These are phyloP conservation scores for Sardina pilchardus DNA, from an alignment of 2,113 vertebrate genomes.

Conservation along the genomic window DNA sequence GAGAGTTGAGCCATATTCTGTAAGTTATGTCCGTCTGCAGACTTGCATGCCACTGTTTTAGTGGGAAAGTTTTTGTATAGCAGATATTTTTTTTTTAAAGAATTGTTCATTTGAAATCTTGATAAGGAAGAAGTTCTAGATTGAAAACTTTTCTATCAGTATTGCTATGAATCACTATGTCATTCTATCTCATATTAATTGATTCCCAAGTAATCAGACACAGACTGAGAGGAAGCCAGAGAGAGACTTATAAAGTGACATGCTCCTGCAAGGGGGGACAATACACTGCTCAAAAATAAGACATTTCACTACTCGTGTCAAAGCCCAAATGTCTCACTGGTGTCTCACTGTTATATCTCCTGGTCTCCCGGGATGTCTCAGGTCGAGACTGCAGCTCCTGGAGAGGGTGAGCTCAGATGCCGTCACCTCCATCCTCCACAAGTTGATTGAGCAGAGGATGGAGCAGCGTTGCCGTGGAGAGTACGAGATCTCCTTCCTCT, in stretches of 20 bases:
- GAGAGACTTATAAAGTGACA: neutral
- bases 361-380: conserved; percentile 46
- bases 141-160: neutral
- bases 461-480: conserved; percentile 90
- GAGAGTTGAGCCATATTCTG: conserved; percentile 87
- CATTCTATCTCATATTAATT: neutral
- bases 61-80: too few relatives aligned
- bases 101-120: too few relatives aligned
- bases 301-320: too few relatives aligned
- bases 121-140: too few relatives aligned
- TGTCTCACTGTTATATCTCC: too few relatives aligned
- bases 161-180: neutral
- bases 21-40: conserved; percentile 63
- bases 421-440: conserved; percentile 89
- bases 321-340: neutral
- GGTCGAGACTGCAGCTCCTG: conserved; percentile 83
- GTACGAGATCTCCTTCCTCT: conserved; percentile 90
- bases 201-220: neutral
- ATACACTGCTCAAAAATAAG: too few relatives aligned
- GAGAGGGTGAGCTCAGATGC: conserved; percentile 91
- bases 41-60: too few relatives aligned
- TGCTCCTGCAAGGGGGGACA: too few relatives aligned
- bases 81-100: too few relatives aligned
- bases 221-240: neutral
- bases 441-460: conserved; percentile 90